Conservation (phyloP, 2,797 vertebrate species). For the Chelmon rostratus region DNA sequence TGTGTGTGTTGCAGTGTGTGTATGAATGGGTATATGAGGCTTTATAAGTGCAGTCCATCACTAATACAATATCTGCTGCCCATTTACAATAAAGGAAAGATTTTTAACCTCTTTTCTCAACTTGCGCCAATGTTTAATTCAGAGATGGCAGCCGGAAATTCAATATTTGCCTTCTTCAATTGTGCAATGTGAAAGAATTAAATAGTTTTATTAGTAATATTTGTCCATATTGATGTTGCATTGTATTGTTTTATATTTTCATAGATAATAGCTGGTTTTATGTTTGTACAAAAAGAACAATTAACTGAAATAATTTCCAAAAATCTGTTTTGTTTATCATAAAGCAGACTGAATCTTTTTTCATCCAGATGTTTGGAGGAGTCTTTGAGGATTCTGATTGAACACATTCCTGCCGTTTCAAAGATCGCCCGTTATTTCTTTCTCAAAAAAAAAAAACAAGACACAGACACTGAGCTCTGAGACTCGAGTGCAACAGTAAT, state of each 20-base stretch:
- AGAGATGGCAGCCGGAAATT: background rate
- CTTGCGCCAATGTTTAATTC: background rate
- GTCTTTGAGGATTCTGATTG: background rate
- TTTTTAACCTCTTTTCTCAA: background rate
- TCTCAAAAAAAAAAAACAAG: too few species aligned
- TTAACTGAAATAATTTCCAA: background rate
- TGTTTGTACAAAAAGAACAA: background rate
- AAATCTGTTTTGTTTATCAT: background rate
- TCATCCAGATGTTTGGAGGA: background rate
- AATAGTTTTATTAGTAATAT: background rate
- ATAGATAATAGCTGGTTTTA: background rate
- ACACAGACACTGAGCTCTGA: background rate
- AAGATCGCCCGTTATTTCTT: background rate
- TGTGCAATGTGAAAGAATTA: background rate
- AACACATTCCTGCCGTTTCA: background rate
- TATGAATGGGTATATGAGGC: too few species aligned
- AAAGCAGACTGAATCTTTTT: background rate
- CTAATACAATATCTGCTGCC: background rate
- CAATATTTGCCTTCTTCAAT: background rate
- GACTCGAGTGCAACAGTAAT: background rate
- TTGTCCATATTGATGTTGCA: background rate
- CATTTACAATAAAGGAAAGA: background rate
- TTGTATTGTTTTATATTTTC: background rate
- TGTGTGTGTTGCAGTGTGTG: too few species aligned
- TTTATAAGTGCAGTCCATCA: too few species aligned